Percentiles rank a stretch among this genome's conserved stretches.
Evolutionary conservation across 2,888 invertebrate species (phyloP).

Genomic region (Eilema depressum): DNA sequence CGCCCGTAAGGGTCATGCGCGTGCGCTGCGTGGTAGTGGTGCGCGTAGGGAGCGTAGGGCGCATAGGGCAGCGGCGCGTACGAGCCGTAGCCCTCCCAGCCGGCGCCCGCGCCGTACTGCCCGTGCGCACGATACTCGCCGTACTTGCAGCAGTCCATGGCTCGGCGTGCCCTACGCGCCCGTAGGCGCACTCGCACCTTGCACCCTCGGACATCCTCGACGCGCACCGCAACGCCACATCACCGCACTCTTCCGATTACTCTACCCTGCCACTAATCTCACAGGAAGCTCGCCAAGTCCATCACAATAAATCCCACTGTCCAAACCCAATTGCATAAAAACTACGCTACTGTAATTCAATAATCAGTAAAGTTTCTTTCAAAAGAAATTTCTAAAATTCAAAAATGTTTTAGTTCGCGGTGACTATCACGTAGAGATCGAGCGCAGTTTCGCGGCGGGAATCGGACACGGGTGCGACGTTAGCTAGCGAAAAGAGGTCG

Average conservation of each 20-base stretch:
- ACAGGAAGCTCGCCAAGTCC: slow-evolving; percentile 35
- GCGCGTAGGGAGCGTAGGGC: slow-evolving; percentile 69
- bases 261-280: slow-evolving; percentile 47
- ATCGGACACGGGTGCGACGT: slow-evolving; percentile 82
- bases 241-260: slow-evolving; percentile 62
- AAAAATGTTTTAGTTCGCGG: slow-evolving; percentile 49
- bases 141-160: slow-evolving; percentile 86
- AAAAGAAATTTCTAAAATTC: slow-evolving; percentile 42
- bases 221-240: slow-evolving; percentile 69
- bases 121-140: slow-evolving; percentile 80
- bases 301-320: slow-evolving; percentile 37
- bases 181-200: slow-evolving; percentile 67
- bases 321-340: slow-evolving; percentile 26
- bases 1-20: slow-evolving; percentile 81
- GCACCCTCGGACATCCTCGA: slow-evolving; percentile 60
- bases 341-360: slow-evolving; percentile 23
- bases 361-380: slow-evolving; percentile 36
- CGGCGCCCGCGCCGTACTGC: slow-evolving; percentile 67
- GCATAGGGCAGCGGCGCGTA: slow-evolving; percentile 68
- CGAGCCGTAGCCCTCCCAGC: slow-evolving; percentile 72
- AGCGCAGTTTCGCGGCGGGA: slow-evolving; percentile 82
- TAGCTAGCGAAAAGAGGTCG: slow-evolving; percentile 85
- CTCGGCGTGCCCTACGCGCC: slow-evolving; percentile 70
- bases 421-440: slow-evolving; percentile 65
- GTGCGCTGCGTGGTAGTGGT: slow-evolving; percentile 72